Percentiles rank a stretch among this genome's conserved stretches.
phyloP scores from a whole-genome alignment of 35 echinoderm and acorn worm genomes.

The Apostichopus parvimensis region DNA sequence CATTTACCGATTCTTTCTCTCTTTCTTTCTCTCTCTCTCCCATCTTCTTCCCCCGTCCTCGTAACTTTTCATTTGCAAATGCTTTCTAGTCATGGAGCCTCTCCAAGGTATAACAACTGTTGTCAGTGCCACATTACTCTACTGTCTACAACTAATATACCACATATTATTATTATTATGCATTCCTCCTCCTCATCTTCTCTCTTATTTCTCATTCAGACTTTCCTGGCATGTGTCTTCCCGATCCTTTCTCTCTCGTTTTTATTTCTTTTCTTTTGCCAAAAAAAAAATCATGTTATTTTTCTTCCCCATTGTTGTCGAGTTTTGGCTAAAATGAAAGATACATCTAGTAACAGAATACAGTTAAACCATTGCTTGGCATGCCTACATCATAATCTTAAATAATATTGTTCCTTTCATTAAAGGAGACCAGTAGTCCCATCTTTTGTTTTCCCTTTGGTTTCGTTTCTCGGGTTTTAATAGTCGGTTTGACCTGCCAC shows the following conservation, averaged over 20 bases:
- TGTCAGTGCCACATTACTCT: too few species aligned
- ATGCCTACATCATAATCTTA: not conserved
- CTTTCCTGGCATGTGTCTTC: not conserved
- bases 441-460: not conserved
- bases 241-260: not conserved
- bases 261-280: not conserved
- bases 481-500: not conserved
- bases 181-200: not conserved
- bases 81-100: constrained; percentile 54
- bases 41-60: constrained; percentile 17
- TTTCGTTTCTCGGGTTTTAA: not conserved
- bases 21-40: constrained; percentile 7
- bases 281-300: not conserved
- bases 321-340: not conserved
- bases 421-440: too few species aligned
- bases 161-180: not conserved
- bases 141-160: constrained; percentile 4
- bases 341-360: not conserved
- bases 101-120: constrained; percentile 48
- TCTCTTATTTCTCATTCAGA: not conserved
- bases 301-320: not conserved
- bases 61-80: not conserved
- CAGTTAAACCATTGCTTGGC: not conserved
- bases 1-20: not conserved
- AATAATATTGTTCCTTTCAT: not conserved